Percentiles rank a stretch among this genome's conserved stretches.
Evolutionary conservation across 2,888 invertebrate genomes (phyloP).

Genomic region (Clitarchus hookeri): DNA sequence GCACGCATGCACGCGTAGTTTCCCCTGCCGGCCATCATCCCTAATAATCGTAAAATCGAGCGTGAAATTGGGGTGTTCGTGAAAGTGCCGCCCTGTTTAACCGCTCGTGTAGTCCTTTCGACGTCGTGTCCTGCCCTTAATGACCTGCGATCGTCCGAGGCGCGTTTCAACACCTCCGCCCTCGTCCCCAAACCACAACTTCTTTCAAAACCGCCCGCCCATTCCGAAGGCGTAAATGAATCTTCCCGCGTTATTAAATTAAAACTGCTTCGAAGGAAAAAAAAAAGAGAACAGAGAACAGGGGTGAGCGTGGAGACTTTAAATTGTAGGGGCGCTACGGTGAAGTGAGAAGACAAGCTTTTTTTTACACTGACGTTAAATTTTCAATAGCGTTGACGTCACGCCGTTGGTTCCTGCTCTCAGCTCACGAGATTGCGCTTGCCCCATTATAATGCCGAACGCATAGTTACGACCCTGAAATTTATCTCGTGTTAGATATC

Average conservation of each 20-base stretch:
- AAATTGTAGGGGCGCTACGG: background rate
- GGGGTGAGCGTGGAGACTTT: background rate
- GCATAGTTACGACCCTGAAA: too few relatives aligned
- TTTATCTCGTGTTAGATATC: too few relatives aligned
- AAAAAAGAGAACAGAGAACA: background rate
- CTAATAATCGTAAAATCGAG: constrained; percentile 24
- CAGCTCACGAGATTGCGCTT: background rate
- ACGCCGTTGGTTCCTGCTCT: background rate
- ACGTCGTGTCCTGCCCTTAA: background rate
- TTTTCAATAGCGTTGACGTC: background rate
- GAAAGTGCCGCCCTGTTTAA: constrained; percentile 10
- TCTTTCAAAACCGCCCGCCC: background rate
- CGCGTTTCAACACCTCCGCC: background rate
- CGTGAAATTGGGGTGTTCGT: constrained; percentile 19
- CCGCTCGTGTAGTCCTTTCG: background rate
- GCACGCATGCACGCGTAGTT: background rate
- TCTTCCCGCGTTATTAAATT: background rate
- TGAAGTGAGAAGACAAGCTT: background rate
- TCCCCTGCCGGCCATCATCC: background rate
- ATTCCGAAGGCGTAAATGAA: background rate
- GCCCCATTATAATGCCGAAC: background rate
- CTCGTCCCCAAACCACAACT: background rate
- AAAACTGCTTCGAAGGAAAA: background rate
- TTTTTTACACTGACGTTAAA: background rate
- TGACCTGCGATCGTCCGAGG: background rate